Percentiles rank a stretch among this genome's conserved stretches.
Conservation (phyloP, 1,140 invertebrate species). For the Capitella teleta region DNA sequence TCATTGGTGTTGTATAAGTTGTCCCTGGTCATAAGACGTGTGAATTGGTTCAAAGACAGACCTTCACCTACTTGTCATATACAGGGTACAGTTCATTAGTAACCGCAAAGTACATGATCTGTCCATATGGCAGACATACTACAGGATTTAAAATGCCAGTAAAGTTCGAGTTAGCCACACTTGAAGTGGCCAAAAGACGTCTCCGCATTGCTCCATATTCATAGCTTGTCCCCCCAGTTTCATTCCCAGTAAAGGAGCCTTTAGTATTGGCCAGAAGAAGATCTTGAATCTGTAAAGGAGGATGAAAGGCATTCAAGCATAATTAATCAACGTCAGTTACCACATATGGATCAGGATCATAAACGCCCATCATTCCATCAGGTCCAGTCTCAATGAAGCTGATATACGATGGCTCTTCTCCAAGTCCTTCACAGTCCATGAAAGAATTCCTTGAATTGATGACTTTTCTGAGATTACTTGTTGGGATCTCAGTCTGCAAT, state of each 20-base stretch:
- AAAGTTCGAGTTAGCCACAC: slow-evolving; percentile 14
- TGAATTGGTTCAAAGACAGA: neutral
- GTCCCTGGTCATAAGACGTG: slow-evolving; percentile 17
- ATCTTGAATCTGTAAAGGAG: neutral
- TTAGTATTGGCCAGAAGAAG: neutral
- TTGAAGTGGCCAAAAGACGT: slow-evolving; percentile 22
- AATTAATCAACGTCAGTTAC: neutral
- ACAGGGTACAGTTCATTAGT: slow-evolving; percentile 29
- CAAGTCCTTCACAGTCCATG: slow-evolving; percentile 15
- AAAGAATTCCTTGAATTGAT: too few species aligned
- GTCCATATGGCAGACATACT: slow-evolving; percentile 24
- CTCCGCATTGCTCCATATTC: too few species aligned
- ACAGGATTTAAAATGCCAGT: slow-evolving; percentile 28
- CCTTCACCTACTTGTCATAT: slow-evolving; percentile 27
- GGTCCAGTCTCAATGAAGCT: slow-evolving; percentile 18
- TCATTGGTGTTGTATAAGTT: slow-evolving; percentile 36
- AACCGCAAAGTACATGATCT: slow-evolving; percentile 27
- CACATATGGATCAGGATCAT: slow-evolving; percentile 17
- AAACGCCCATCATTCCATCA: slow-evolving; percentile 26
- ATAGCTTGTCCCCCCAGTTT: too few species aligned
- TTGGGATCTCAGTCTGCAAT: slow-evolving; percentile 20
- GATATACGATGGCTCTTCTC: slow-evolving; percentile 15
- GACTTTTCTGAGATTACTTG: too few species aligned
- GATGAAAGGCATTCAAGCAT: too few species aligned
- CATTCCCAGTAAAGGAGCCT: too few species aligned